A percentile compares a stretch with the other conserved stretches of the same genome.
Evolutionary conservation across 1,140 invertebrate species (phyloP).

Genomic region (Drosophila lini): DNA sequence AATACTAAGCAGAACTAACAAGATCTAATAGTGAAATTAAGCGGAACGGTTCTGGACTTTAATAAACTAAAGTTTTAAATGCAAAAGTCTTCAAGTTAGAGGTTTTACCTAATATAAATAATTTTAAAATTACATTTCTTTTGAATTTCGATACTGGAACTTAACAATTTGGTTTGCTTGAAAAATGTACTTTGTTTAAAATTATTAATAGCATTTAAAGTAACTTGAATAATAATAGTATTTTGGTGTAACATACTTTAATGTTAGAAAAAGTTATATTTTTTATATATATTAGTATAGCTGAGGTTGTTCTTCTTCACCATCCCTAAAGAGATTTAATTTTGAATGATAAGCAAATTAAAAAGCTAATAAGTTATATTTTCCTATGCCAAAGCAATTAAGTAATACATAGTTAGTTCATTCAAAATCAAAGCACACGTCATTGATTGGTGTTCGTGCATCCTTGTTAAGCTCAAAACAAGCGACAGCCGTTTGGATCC

Average conservation of each 20-base stretch:
- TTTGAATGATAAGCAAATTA: not conserved
- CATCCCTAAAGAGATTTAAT: not conserved
- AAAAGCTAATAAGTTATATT: not conserved
- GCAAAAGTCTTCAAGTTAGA: not conserved
- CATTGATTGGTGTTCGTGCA: conserved; percentile 17
- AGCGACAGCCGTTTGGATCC: conserved; percentile 20
- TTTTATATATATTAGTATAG: not conserved
- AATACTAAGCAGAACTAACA: not conserved
- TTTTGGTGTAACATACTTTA: not conserved
- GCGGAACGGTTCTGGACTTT: not conserved
- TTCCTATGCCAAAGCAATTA: not conserved
- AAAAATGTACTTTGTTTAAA: not conserved
- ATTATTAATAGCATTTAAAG: not conserved
- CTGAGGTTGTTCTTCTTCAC: no score
- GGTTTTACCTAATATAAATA: no score
- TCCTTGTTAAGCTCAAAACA: conserved; percentile 23
- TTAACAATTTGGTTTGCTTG: not conserved
- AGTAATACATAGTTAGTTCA: not conserved
- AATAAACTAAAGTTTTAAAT: not conserved
- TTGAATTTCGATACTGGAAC: not conserved
- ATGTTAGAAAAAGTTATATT: not conserved
- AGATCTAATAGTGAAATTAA: not conserved
- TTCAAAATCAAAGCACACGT: not conserved
- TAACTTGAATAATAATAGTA: not conserved
- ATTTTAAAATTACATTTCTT: no score